Evolutionary conservation across 2,888 invertebrate genomes (phyloP).

Genomic region (Xanthia togata): DNA sequence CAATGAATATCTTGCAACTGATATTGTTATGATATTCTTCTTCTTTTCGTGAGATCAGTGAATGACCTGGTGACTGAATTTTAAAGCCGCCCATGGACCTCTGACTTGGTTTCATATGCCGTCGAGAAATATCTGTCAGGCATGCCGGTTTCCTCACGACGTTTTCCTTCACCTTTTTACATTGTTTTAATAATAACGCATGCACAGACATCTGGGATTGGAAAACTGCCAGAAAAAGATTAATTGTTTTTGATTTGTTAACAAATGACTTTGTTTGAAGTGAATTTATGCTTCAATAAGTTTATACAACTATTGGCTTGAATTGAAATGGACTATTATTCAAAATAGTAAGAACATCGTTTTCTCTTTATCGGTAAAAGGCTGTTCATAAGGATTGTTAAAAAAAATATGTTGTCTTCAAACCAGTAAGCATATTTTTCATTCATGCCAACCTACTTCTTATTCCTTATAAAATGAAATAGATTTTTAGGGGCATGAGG

Average conservation of each 20-base stretch:
- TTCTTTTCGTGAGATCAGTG: too few relatives aligned
- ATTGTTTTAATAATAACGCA: background rate
- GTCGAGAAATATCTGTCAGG: too few relatives aligned
- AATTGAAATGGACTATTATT: background rate
- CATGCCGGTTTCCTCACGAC: too few relatives aligned
- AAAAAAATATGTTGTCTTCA: background rate
- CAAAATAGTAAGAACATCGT: too few relatives aligned
- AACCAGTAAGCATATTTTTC: background rate
- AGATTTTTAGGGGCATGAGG: too few relatives aligned
- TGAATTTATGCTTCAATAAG: slow-evolving; percentile 23
- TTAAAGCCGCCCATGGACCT: too few relatives aligned
- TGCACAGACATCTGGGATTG: background rate
- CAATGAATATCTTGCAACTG: background rate
- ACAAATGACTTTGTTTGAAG: slow-evolving; percentile 7
- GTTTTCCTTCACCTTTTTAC: background rate
- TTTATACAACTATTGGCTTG: background rate
- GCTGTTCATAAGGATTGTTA: background rate
- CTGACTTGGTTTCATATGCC: too few relatives aligned
- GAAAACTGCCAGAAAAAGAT: background rate
- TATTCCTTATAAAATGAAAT: background rate
- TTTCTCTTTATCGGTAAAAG: background rate
- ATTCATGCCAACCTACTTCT: background rate
- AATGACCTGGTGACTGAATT: too few relatives aligned
- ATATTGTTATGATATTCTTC: background rate
- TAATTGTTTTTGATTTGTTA: background rate